Evolutionary conservation across 2,888 invertebrate genomes (phyloP), one percentile per base, ranked within the genome.

Genomic region (Mythimna impura): DNA sequence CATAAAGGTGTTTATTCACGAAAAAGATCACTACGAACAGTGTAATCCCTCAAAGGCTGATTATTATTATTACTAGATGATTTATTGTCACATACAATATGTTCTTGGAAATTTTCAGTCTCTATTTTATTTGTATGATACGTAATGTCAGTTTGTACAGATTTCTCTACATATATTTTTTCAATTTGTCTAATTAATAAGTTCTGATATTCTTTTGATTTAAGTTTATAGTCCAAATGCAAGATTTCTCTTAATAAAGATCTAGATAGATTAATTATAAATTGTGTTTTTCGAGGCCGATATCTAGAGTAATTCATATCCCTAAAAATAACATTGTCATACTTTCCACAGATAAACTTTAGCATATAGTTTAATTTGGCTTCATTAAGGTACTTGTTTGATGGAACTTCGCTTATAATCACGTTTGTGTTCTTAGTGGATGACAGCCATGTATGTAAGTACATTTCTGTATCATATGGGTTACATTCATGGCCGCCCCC

Each of bases 251-350:
- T 47, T 20, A 47, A 3, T 30, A 63, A 63, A 30, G 20, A 20
- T 20, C 47, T 63, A 30, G 47, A 10, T 63, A 63, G 22, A 12
- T 50, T 36, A 22, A 60, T 12, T 22, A 61, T 61, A 22, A 40
- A 61, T 17, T 62, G 25, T 9, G 8, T 20, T 64, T 10, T 65
- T 0, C 22, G 65, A 22, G 65, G 52, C 36, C 54, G 36, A 65
- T 65, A 36, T 36, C 54, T 65, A 17, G 64, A 65, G 22, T 65
- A 65, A 34, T 54, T 17, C 65, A 65, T 54, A 0, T 65, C 36
- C 36, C 34, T 36, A 54, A 54, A 65, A 22, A 22, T 36, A 10
- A 22, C 52, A 36, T 65, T 65, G 17, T 36, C 54, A 36, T 65
- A 25, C 22, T 54, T 54, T 20, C 52, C 52, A 65, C 65, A 54